These are phyloP conservation scores for Rousettus madagascariensis DNA, from an alignment of 2,797 vertebrate species.

Conservation along the genomic window DNA sequence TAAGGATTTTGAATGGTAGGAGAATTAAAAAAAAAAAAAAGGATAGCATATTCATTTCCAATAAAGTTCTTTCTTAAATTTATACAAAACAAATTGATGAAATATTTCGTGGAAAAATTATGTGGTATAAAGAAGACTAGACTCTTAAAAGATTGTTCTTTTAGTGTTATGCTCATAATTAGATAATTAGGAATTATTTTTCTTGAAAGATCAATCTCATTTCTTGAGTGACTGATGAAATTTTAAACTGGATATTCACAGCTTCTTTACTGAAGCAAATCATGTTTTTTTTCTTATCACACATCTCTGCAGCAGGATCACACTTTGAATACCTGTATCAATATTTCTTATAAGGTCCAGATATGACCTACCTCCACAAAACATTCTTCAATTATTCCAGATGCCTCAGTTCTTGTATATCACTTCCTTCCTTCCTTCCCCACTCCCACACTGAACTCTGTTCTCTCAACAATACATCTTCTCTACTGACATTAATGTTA, in stretches of 20 bases:
- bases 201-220: background rate
- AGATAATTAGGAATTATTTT: background rate
- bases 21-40: background rate
- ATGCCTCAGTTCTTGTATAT: background rate
- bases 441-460: background rate
- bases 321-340: background rate
- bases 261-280: background rate
- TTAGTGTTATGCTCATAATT: background rate
- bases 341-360: background rate
- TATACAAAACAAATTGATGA: background rate
- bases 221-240: background rate
- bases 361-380: background rate
- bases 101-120: background rate
- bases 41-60: background rate
- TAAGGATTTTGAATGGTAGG: background rate
- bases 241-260: background rate
- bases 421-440: fast-evolving
- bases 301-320: background rate
- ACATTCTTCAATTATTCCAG: background rate
- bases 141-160: background rate
- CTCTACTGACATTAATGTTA: background rate
- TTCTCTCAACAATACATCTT: background rate
- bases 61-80: background rate
- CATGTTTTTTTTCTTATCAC: background rate
- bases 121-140: background rate